A percentile compares a stretch with the other conserved stretches of the same genome.
Conservation (phyloP, 2,113 vertebrate genomes). For the Phaetusa simplex region DNA sequence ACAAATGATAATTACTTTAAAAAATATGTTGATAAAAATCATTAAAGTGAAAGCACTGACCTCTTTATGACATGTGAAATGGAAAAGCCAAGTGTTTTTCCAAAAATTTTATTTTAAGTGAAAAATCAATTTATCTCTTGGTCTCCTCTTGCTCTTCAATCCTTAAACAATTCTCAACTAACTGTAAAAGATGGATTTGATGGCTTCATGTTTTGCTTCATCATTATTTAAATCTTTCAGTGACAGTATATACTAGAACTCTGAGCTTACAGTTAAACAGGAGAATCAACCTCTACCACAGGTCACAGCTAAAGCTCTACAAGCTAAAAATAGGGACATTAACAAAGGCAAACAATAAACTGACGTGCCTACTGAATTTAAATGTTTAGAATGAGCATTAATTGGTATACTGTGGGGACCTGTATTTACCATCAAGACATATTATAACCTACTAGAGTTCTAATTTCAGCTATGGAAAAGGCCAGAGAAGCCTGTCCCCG, state of each 20-base stretch:
- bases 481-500: neutral
- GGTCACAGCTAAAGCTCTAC: neutral
- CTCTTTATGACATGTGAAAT: neutral
- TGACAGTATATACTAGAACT: neutral
- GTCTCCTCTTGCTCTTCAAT: neutral
- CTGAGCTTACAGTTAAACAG: neutral
- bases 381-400: neutral
- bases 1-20: neutral
- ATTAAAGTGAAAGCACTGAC: neutral
- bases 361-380: neutral
- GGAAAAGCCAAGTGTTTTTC: neutral
- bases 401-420: neutral
- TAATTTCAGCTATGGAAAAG: conserved; percentile 8
- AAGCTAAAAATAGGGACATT: neutral
- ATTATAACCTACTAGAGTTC: neutral
- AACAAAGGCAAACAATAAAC: neutral
- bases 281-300: neutral
- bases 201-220: neutral
- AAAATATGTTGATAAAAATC: neutral
- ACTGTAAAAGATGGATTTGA: neutral
- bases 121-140: neutral
- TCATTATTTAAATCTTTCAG: neutral
- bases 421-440: neutral
- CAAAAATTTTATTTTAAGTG: neutral
- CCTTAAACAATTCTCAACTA: neutral